Evolutionary conservation across 2,113 vertebrate genomes (phyloP).

Genomic region (Dicentrarchus labrax): DNA sequence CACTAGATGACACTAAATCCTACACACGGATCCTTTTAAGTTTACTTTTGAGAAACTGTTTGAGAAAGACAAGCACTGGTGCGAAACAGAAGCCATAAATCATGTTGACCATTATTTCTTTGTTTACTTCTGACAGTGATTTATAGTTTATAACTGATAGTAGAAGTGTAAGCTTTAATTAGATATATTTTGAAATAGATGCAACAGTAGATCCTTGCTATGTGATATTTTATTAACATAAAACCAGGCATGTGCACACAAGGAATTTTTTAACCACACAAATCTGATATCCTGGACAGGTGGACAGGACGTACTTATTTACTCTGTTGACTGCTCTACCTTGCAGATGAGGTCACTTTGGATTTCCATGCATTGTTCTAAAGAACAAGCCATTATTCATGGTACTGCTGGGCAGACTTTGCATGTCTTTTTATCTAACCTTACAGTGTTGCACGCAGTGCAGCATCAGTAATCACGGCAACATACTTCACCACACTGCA

Average conservation of each 20-base stretch:
- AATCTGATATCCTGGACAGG: not conserved
- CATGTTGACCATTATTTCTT: not conserved
- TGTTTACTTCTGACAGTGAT: constrained; percentile 38
- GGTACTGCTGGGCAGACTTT: not conserved
- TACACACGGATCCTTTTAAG: not conserved
- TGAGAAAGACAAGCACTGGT: not conserved
- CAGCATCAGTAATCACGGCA: constrained; percentile 50
- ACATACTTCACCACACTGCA: constrained; percentile 28
- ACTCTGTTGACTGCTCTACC: not conserved
- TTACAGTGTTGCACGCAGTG: constrained; percentile 11
- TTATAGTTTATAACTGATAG: constrained; percentile 30
- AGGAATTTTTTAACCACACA: not conserved
- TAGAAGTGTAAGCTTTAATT: not conserved
- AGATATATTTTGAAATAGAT: not conserved
- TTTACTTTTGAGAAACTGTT: not conserved
- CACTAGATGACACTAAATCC: too few relatives aligned
- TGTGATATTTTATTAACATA: not conserved
- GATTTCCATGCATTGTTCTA: constrained; percentile 15
- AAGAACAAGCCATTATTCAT: constrained; percentile 37
- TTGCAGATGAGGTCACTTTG: constrained; percentile 47
- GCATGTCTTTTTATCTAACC: constrained; percentile 47
- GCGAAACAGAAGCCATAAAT: constrained; percentile 34
- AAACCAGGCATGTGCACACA: not conserved
- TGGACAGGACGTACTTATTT: not conserved
- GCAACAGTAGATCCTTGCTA: not conserved